Base-by-base conservation (phyloP, 2,888 invertebrate species). In the Alcis repandata region DNA sequence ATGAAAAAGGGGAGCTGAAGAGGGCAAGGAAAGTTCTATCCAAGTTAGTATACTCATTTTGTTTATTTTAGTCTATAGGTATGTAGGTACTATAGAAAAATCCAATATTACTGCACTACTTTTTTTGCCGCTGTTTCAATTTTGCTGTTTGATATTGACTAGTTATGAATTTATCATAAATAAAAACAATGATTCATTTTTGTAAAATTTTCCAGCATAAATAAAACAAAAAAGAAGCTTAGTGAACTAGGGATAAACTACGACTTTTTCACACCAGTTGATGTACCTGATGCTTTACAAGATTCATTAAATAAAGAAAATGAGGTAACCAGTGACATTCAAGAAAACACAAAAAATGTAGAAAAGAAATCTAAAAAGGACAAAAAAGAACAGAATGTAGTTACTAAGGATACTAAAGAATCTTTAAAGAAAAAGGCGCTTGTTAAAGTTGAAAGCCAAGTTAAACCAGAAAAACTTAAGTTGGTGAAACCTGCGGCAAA, bases 211-310 rank as follows among this genome's bases (percentile, higher is more conserved):
- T 88, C 17, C 80, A 94, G 93, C 60, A 73, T 95, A 17, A 80
- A 84, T 3, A 92, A 89, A 73, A 93, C 90, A 58, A 88, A 94
- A 72, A 81, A 88, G 64, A 94, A 88, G 72, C 79, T 95, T 11
- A 84, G 83, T 66, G 86, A 86, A 53, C 63, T 94, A 15, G 95
- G 94, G 0, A 94, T 95, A 64, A 85, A 94, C 69, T 94, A 94
- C 79, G 89, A 92, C 60, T 91, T 93, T 67, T 91, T 95, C 63
- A 79, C 82, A 72, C 94, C 94, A 57, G 90, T 92, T 32, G 93
- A 94, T 79, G 78, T 94, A 40, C 94, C 94, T 32, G 85, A 87
- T 73, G 79, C 60, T 22, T 73, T 92, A 52, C 19, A 59, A 46
- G 36, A 73, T 27, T 67, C 74, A 45, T 67, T 75, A 49, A 63